Base-by-base conservation (phyloP, 2,113 vertebrate genomes). In the Cairina moschata region DNA sequence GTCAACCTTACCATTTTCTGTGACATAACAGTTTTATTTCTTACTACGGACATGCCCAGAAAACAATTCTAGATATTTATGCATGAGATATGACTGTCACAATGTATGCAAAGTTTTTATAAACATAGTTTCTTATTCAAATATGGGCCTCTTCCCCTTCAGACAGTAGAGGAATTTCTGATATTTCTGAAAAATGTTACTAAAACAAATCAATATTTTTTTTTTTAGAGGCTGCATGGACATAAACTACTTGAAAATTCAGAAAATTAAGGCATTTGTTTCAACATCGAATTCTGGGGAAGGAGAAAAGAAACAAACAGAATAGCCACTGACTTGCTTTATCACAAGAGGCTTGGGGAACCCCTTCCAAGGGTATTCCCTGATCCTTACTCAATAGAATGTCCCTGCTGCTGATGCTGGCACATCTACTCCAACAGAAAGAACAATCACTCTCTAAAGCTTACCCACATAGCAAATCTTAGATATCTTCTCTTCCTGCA, bases 281-380 rank as follows among this genome's bases (percentile, higher is more conserved):
- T 93, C 62, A 95, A 86, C n/a, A 88, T 40, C 31, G 50, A 65
- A 81, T 55, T 71, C 76, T 76, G 34, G n/a, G 8, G 4, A 75
- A 79, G 58, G 42, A 94, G 59, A 71, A 72, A 81, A 94, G 75
- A 96, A 97, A 83, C 67, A 94, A 85, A 87, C 74, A 17, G 44
- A 86, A 66, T 40, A 76, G 32, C 52, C 73, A 59, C 18, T 56
- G 54, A 79, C 71, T 91, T 60, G 63, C 15, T 55, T 38, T n/a
- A 84, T 55, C 88, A 88, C 48, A 44, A 76, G 66, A 87, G 68
- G 89, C 63, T 75, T 78, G 31, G 86, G 73, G 66, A 88, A 75
- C 16, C 88, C 95, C 91, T 96, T 74, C 46, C 36, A 67, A 54
- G 54, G 66, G 54, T 68, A 68, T 65, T 66, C 62, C 92, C 83